Base-by-base conservation (phyloP, 2,113 vertebrate genomes). In the Pseudorectes ferrugineus region DNA sequence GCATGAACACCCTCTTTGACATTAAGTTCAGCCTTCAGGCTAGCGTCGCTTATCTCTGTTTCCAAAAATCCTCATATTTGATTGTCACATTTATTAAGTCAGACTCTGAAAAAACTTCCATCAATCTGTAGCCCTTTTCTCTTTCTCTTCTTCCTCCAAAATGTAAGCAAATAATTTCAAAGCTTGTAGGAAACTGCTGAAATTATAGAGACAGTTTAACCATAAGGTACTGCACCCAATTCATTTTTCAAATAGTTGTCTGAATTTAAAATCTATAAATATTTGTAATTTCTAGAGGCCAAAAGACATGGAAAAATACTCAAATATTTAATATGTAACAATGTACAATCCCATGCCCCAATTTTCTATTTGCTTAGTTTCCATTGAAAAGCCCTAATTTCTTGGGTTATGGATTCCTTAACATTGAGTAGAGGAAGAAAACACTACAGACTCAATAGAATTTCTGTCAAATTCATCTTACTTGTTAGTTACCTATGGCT, bases 51-150 rank as follows among this genome's bases (percentile, higher is more conserved):
- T 93, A 93, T 89, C 82, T 90, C 85, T 76, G 36, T 94, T 95
- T 97, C 92, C 92, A 89, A 93, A 95, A 93, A 82, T 89, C 92
- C 83, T 92, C 88, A 91, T 96, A 95, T 96, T 97, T 97, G 95
- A 92, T 76, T 29, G 11, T 85, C 73, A 78, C 51, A 55, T 80
- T 92, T 92, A 80, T 90, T 93, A 68, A 92, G 58, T 89, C 84
- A 96, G 76, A 78, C 48, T 89, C 85, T 85, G 66, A 95, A 70
- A 21, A 46, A 88, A 66, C 33, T 88, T 79, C 76, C 72, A 79
- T 91, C 55, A 57, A 63, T 83, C 75, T 71, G 25, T 16, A 93
- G 31, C 22, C 59, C n/a, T 74, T 89, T 91, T 17, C 66, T 61
- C 33, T 72, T 72, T 57, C 49, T 72, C 46, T 66, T 85, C 51